Evolutionary conservation across 2,113 vertebrate genomes (phyloP).

Genomic region (Grallaria varia): DNA sequence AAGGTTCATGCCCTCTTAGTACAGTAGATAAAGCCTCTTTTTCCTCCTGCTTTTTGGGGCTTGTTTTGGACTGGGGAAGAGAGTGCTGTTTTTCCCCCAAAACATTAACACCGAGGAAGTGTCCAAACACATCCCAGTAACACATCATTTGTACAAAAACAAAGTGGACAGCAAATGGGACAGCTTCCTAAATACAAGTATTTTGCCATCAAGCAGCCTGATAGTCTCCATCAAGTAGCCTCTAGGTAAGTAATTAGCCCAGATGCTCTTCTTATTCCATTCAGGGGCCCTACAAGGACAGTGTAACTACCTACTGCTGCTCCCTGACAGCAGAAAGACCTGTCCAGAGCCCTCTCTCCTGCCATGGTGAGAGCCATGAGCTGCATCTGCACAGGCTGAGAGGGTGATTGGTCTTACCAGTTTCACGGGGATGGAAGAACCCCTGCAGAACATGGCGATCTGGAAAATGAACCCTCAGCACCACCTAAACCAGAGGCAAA

Average conservation of each 20-base stretch:
- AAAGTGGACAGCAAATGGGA: background rate
- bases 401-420: constrained; percentile 70
- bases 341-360: background rate
- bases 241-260: background rate
- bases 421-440: constrained; percentile 89
- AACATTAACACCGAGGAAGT: background rate
- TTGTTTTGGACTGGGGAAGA: background rate
- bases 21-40: background rate
- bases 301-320: background rate
- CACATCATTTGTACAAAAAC: background rate
- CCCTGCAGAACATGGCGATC: constrained; percentile 91
- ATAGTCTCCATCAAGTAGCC: background rate
- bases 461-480: constrained; percentile 89
- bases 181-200: background rate
- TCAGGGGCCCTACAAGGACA: background rate
- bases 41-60: background rate
- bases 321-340: background rate
- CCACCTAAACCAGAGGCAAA: constrained; percentile 79
- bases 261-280: background rate
- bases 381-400: background rate
- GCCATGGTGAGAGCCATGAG: background rate
- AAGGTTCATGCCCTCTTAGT: background rate
- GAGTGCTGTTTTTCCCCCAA: accelerated
- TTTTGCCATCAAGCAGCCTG: background rate
- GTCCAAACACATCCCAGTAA: background rate